These are phyloP conservation scores for Drosophila tristis DNA, from an alignment of 1,140 invertebrate genomes.

Conservation along the genomic window DNA sequence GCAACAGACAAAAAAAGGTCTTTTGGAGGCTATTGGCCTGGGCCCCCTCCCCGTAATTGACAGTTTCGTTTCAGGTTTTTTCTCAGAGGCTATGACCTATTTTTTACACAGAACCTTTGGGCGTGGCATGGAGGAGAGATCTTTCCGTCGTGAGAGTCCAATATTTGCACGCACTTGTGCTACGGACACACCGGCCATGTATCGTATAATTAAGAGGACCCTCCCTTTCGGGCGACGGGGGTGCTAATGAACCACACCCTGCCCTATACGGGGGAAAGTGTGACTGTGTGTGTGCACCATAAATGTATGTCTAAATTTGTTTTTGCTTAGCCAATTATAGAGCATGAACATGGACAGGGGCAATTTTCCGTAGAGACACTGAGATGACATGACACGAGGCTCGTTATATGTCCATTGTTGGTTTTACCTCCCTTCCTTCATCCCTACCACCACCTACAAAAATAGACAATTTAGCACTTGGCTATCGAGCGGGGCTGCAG, in stretches of 20 bases:
- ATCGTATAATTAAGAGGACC: slow-evolving; percentile 45
- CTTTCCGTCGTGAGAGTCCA: not conserved
- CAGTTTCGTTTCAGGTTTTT: slow-evolving; percentile 48
- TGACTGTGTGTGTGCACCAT: slow-evolving; percentile 3
- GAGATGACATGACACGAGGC: slow-evolving; percentile 61
- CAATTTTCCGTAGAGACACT: not conserved
- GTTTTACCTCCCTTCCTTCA: slow-evolving; percentile 3
- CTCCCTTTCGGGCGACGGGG: not conserved
- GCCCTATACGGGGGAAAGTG: not conserved
- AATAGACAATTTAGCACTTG: slow-evolving; percentile 53
- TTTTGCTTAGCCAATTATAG: slow-evolving; percentile 56
- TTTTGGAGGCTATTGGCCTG: too few species aligned
- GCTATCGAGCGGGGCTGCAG: not conserved
- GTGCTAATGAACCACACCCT: slow-evolving; percentile 35
- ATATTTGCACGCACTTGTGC: slow-evolving; percentile 34
- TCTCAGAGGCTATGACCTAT: slow-evolving; percentile 34
- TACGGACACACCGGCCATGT: slow-evolving; percentile 21
- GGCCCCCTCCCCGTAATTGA: slow-evolving; percentile 11
- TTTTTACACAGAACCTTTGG: slow-evolving; percentile 25
- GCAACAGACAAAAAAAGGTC: too few species aligned
- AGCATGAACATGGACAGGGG: slow-evolving; percentile 17
- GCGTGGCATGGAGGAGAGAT: not conserved
- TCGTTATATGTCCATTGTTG: slow-evolving; percentile 68
- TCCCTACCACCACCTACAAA: slow-evolving; percentile 21
- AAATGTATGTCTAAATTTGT: slow-evolving; percentile 53